Base-by-base conservation (phyloP, 2,888 invertebrate genomes). In the Mantis religiosa region DNA sequence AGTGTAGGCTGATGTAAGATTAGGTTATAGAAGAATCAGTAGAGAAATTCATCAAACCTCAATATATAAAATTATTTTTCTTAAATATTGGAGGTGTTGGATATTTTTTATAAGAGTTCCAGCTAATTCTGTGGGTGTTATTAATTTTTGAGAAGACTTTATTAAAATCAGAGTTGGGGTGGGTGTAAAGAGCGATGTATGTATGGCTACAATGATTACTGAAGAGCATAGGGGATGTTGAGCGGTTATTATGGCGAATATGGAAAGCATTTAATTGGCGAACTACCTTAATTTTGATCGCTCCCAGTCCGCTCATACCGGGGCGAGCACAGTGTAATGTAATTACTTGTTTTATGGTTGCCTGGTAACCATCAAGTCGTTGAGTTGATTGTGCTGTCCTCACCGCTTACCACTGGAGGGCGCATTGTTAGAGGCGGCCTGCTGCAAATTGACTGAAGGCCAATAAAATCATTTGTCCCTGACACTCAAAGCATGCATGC, bases 261-360 rank as follows among this genome's bases (percentile, higher is more conserved):
- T 87, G 82, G 82, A 87, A 82, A 87, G 82, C 82, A 34, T 82
- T 87, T 87, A 87, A 87, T 87, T 82, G 87, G 82, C 25, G 87
- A 27, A 82, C 82, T 82, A 87, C 86, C 86, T 82, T 87, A 28
- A 87, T 82, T 87, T 82, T 82, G 87, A 87, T 87, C 87, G 87
- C 82, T 82, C 82, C 41, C 87, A 81, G n/a, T 34, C 82, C 82
- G 82, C 82, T 41, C 87, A 87, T 82, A 82, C 82, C 41, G 54
- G 54, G 54, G 54, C 25, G 54, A 71, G 54, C 54, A 71, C 54
- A 71, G 54, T 20, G 87, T 87, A 87, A 87, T 82, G 87, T 87
- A 82, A 87, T 87, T 87, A 87, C 87, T 82, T 87, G 87, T 87
- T 87, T 87, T 87, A 87, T 87, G 87, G 87, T 82, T 87, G 87